Base-by-base conservation (phyloP, 2,797 vertebrate genomes). In the Syngnathus acus region DNA sequence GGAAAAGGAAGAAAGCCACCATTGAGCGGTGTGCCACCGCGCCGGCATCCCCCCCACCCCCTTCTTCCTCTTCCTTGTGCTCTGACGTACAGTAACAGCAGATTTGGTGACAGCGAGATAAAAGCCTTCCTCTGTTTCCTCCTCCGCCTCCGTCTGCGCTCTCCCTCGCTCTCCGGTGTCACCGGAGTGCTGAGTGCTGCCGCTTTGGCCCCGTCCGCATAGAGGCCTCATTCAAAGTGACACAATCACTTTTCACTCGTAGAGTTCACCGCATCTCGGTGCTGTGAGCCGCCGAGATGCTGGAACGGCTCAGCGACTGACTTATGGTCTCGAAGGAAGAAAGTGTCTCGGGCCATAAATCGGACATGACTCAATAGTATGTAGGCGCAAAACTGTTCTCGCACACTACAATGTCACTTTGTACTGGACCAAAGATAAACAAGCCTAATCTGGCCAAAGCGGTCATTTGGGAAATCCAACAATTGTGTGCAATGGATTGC, bases 101-200 rank as follows among this genome's bases (percentile, higher is more conserved):
- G 88, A 90, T 90, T 89, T 87, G 82, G 88, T 90, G 87, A 90
- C 89, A 89, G 66, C n/a, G 66, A 88, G 87, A 89, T 89, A 90
- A 90, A 90, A 90, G 89, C 86, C 85, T 88, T 85, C 85, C 89
- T 88, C 86, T 90, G 89, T 90, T 87, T 86, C 82, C 78, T 72
- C 32, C 60, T 60, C 58, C 58, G 32, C 13, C 47, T 48, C 23
- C 38, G 21, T 78, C 65, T 81, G 79, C 78, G 79, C 80, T 74
- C 74, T 85, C 84, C 32, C 80, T 87, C 82, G 84, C 83, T 87
- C 86, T 87, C 85, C 78, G 77, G 78, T 89, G 86, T 88, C 86
- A 88, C 82, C 84, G 82, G 84, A 88, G 86, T 69, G 47, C 85
- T 86, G 84, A 87, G 87, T 89, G 84, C 84, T 19, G 82, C 65